Evolutionary conservation across 1,140 invertebrate species (phyloP), one percentile per base, ranked within the genome.

Genomic region (Diorhabda elongata): DNA sequence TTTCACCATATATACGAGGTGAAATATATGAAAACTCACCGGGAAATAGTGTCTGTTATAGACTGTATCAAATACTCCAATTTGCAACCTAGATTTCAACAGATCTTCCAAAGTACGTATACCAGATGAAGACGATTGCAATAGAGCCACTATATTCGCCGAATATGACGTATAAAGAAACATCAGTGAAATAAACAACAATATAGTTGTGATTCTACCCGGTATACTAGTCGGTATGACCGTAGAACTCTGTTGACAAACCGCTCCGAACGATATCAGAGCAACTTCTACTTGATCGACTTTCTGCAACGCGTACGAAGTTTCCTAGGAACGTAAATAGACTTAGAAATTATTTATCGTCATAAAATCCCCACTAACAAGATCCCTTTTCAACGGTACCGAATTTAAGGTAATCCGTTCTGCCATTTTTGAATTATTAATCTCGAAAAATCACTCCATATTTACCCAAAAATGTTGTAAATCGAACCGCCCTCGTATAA

Each of bases 1-100:
- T 26, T 26, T 26, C 26, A 26, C 26, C 26, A 26, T 26, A 26
- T 26, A 26, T 26, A 26, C 26, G 26, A 26, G 26, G 26, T 26
- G 26, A 26, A 26, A 1, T 26, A 26, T 26, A 26, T 26, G 1
- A 26, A 26, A 63, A 73, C 73, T 82, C 79, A 89, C 88, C 75
- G 84, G 79, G 74, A 89, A 89, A 72, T 87, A 90, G 78, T 89
- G 83, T 73, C 82, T 83, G 74, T 87, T 88, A 74, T 85, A 90
- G 5, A 89, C 84, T 9, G 84, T 86, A 69, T 90, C 87, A 71
- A 88, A 84, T 2, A 85, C 87, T 0, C 84, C 88, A 60, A 90
- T 79, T 65, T 84, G 83, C 4, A 90, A 74, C n/a, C 87, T 83
- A 8, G 88, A 88, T 66, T 86, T 79, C 4, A 88, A 76, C 3